Conservation (phyloP, 2,888 invertebrate genomes). For the Rotaria sp. region DNA sequence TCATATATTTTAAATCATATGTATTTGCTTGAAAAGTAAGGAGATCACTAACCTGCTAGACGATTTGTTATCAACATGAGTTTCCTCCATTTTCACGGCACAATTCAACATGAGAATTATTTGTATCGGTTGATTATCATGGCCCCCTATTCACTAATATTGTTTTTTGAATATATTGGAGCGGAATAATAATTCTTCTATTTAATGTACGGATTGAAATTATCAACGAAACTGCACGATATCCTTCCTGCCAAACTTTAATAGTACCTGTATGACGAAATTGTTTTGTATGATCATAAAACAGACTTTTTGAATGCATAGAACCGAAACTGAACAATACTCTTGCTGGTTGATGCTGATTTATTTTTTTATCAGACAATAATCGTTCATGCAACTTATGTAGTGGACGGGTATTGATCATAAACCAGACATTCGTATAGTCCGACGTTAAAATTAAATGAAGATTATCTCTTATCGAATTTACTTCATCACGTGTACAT, state of each 20-base stretch:
- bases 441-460: background rate
- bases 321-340: background rate
- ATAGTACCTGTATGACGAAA: background rate
- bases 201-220: background rate
- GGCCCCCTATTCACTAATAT: background rate
- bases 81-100: background rate
- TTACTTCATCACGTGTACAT: background rate
- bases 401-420: background rate
- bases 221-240: background rate
- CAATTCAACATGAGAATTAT: background rate
- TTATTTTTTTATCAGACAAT: background rate
- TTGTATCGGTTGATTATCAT: background rate
- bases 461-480: background rate
- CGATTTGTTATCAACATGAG: background rate
- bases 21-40: too few species aligned
- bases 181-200: background rate
- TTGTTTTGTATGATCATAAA: background rate
- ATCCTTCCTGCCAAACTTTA: background rate
- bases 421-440: background rate
- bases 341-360: background rate
- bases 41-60: background rate
- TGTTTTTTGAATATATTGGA: background rate
- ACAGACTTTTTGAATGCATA: background rate
- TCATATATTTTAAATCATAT: too few species aligned
- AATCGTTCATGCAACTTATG: background rate